These are phyloP conservation scores for Oscheius sp. DNA, from an alignment of 2,888 invertebrate genomes.

Conservation along the genomic window DNA sequence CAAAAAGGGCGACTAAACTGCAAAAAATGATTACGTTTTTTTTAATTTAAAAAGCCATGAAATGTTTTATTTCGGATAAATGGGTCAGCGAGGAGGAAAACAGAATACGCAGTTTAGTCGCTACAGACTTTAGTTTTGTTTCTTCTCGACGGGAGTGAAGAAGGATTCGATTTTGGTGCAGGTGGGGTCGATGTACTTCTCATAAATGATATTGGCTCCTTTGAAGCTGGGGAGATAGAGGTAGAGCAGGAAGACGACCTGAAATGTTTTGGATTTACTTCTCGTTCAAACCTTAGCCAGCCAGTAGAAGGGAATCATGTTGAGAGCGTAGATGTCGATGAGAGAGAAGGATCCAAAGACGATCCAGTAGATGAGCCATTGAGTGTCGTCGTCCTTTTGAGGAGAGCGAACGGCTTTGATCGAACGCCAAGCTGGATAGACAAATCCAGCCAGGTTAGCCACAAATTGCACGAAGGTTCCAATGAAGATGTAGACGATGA, in stretches of 20 bases:
- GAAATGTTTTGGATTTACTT: constrained; percentile 26
- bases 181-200: constrained; percentile 70
- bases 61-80: too few relatives aligned
- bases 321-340: constrained; percentile 83
- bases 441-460: constrained; percentile 90
- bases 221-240: constrained; percentile 72
- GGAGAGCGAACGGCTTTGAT: constrained; percentile 74
- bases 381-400: constrained; percentile 71
- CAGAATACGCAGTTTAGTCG: too few relatives aligned
- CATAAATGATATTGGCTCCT: constrained; percentile 72
- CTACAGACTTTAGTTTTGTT: constrained; percentile 3
- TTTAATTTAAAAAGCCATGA: too few relatives aligned
- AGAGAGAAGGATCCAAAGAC: constrained; percentile 90
- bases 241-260: constrained; percentile 73
- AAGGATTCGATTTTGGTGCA: constrained; percentile 19
- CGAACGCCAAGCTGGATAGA: constrained; percentile 87
- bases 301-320: constrained; percentile 83
- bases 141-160: constrained; percentile 21
- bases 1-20: too few relatives aligned
- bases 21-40: too few relatives aligned
- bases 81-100: too few relatives aligned
- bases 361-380: constrained; percentile 99
- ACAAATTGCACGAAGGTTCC: constrained; percentile 92
- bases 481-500: constrained; percentile 88
- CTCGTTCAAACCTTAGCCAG: constrained; percentile 68